Percentiles rank a stretch among this genome's conserved stretches.
Evolutionary conservation across 2,797 vertebrate genomes (phyloP).

Genomic region (Sparus aurata): DNA sequence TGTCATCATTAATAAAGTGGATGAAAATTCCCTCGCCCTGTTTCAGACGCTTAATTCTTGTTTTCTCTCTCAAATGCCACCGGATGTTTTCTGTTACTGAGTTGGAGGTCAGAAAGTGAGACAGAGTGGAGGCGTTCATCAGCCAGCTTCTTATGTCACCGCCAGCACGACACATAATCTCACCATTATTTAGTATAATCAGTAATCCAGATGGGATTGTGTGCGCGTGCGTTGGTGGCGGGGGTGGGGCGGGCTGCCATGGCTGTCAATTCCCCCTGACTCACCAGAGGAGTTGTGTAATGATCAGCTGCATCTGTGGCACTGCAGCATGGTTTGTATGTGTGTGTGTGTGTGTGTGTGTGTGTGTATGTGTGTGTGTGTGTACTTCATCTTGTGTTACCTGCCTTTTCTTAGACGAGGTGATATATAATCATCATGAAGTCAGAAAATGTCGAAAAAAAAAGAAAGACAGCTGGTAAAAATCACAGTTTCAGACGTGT

Average conservation of each 20-base stretch:
- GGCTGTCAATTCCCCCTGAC: conserved; percentile 43
- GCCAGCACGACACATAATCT: conserved; percentile 37
- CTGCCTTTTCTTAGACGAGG: too few species aligned
- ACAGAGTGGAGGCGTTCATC: conserved; percentile 6
- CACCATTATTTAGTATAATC: conserved; percentile 48
- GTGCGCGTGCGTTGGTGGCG: conserved; percentile 18
- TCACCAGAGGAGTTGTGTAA: conserved; percentile 63
- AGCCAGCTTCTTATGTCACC: neutral
- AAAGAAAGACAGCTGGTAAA: too few species aligned
- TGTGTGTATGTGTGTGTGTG: too few species aligned
- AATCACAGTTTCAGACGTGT: too few species aligned
- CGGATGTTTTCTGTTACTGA: conserved; percentile 13
- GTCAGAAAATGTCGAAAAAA: too few species aligned
- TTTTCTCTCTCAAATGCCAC: neutral
- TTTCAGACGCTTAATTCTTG: neutral
- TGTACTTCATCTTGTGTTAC: too few species aligned
- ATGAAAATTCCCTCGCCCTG: neutral
- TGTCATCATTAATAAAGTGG: neutral
- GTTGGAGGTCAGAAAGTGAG: neutral
- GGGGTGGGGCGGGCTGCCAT: conserved; percentile 34
- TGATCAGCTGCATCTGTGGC: conserved; percentile 33
- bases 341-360: too few species aligned
- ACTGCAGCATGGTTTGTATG: neutral
- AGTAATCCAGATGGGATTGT: conserved; percentile 59
- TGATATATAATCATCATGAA: too few species aligned